Percentiles rank a stretch among this genome's conserved stretches.
Evolutionary conservation across 1,140 invertebrate genomes (phyloP).

Genomic region (Cyphomyrmex costatus): DNA sequence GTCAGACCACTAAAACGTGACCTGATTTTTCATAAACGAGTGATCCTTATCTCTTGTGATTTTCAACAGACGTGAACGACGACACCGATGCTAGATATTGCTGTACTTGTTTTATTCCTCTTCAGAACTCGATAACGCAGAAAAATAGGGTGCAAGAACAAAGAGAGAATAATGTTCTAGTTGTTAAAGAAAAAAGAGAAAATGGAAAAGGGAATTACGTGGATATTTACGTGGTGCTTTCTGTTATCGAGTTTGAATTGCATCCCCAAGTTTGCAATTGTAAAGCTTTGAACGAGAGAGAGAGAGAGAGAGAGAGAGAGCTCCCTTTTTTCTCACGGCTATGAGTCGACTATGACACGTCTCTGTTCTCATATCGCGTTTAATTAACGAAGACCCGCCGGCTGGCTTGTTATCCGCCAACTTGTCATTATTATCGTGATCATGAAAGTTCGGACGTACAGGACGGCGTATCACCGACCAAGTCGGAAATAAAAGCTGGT

Average conservation of each 20-base stretch:
- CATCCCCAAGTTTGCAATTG: conserved; percentile 28
- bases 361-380: conserved; percentile 22
- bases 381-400: conserved; percentile 44
- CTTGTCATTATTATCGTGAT: conserved; percentile 49
- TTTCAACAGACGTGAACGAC: neutral
- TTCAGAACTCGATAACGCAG: conserved; percentile 1
- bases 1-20: neutral
- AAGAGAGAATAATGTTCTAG: neutral
- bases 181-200: conserved; percentile 28
- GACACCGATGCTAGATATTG: neutral
- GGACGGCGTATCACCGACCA: conserved; percentile 19
- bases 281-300: neutral
- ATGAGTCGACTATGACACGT: conserved; percentile 2
- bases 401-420: conserved; percentile 19
- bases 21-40: conserved; percentile 10
- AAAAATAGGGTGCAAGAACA: conserved; percentile 6
- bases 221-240: conserved; percentile 10
- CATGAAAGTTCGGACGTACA: conserved; percentile 10
- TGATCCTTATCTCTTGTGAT: neutral
- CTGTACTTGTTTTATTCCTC: conserved; percentile 23
- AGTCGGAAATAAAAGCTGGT: conserved; percentile 56
- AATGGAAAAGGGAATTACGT: neutral
- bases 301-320: neutral
- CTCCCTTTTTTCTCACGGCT: neutral
- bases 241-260: conserved; percentile 29